Evolutionary conservation across 2,113 vertebrate species (phyloP).

Genomic region (Dasyurus viverrinus): DNA sequence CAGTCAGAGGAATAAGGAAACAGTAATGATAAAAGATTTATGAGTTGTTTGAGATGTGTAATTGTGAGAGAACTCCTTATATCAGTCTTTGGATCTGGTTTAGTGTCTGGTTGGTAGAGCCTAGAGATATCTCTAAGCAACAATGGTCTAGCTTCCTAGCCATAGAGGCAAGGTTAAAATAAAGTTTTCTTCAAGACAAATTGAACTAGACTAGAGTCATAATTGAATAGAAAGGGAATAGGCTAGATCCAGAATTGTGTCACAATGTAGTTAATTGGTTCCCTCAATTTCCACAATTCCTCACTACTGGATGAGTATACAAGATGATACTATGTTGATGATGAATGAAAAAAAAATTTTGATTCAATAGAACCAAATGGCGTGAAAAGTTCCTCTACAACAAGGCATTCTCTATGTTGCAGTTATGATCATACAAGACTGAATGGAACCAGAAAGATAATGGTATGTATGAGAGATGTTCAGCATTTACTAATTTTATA

Average conservation of each 20-base stretch:
- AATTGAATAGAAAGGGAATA: neutral
- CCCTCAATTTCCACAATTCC: neutral
- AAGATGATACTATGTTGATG: neutral
- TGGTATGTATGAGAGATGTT: neutral
- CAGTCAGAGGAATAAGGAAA: neutral
- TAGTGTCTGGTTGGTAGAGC: neutral
- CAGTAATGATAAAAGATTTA: neutral
- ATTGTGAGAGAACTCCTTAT: neutral
- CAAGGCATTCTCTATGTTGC: neutral
- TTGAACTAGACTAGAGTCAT: neutral
- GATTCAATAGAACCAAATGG: neutral
- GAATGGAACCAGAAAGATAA: neutral
- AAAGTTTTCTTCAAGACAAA: neutral
- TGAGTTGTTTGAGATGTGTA: neutral
- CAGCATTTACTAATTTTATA: neutral
- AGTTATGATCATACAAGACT: neutral
- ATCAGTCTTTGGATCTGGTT: neutral
- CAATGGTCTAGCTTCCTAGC: neutral
- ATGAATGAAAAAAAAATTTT: neutral
- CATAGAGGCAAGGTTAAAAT: neutral
- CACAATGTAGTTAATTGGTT: neutral
- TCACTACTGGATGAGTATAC: neutral
- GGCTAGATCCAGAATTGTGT: neutral
- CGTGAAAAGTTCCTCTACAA: neutral
- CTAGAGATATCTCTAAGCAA: neutral